Conservation (phyloP, 2,888 invertebrate species). For the Erpobdella octoculata region DNA sequence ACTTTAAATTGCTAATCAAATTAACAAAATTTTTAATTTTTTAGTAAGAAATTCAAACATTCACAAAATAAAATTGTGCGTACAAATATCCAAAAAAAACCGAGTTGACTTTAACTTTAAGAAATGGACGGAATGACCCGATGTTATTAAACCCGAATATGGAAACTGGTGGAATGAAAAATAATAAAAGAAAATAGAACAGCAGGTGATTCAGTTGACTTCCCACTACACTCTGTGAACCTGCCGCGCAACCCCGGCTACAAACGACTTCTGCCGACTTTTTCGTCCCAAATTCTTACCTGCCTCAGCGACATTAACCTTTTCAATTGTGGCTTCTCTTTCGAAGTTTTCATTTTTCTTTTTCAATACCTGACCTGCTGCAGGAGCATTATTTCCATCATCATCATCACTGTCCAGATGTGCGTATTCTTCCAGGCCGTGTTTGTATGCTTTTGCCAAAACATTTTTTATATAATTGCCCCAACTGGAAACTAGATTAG, state of each 20-base stretch:
- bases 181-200: not conserved
- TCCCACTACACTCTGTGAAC: not conserved
- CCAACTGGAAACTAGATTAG: constrained; percentile 28
- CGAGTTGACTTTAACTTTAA: no score
- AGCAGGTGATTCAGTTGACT: not conserved
- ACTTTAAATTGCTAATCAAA: not conserved
- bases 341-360: not conserved
- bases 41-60: not conserved
- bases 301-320: not conserved
- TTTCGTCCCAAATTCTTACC: not conserved
- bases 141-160: not conserved
- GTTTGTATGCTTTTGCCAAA: constrained; percentile 35
- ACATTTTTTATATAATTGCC: constrained; percentile 38
- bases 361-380: not conserved
- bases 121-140: no score
- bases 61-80: not conserved
- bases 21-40: not conserved
- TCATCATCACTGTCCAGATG: constrained; percentile 4
- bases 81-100: no score
- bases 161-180: not conserved
- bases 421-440: constrained; percentile 32
- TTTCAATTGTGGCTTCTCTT: constrained; percentile 13
- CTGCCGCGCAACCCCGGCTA: not conserved
- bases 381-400: not conserved
- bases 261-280: not conserved